Conservation (phyloP, 2,888 invertebrate genomes). For the Cephus pygmeus region DNA sequence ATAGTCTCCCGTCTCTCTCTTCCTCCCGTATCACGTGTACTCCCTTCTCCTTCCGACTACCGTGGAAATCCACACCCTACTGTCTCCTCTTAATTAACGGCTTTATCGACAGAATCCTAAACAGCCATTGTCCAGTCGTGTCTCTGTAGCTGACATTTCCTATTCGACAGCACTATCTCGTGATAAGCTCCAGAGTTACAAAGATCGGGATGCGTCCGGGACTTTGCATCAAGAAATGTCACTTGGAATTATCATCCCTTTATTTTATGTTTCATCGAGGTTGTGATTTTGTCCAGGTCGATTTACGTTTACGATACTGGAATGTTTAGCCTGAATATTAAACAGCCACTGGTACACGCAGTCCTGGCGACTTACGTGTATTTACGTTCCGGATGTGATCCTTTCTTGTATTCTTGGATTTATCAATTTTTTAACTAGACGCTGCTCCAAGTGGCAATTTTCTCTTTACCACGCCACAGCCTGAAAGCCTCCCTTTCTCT, state of each 20-base stretch:
- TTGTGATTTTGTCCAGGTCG: not conserved
- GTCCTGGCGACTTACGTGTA: not conserved
- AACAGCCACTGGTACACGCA: not conserved
- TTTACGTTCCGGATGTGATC: not conserved
- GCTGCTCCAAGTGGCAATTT: slow-evolving; percentile 29
- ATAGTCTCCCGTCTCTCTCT: slow-evolving; percentile 4
- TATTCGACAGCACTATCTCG: not conserved
- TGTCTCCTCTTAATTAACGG: slow-evolving; percentile 11
- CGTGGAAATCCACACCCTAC: not conserved
- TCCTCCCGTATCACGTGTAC: not conserved
- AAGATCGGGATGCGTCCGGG: not conserved
- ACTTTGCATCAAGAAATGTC: not conserved
- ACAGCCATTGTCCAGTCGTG: not conserved
- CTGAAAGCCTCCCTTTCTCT: slow-evolving; percentile 16
- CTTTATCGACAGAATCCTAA: slow-evolving; percentile 14
- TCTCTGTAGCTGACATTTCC: not conserved
- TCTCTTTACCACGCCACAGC: slow-evolving; percentile 24
- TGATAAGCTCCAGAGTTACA: not conserved
- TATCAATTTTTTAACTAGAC: slow-evolving; percentile 23
- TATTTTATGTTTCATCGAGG: not conserved
- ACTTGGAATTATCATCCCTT: not conserved
- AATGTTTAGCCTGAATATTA: not conserved
- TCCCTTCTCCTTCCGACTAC: not conserved
- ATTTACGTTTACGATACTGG: not conserved
- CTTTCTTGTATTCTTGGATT: not conserved